Evolutionary conservation across 2,113 vertebrate species (phyloP).

Genomic region (Microtus oregoni): DNA sequence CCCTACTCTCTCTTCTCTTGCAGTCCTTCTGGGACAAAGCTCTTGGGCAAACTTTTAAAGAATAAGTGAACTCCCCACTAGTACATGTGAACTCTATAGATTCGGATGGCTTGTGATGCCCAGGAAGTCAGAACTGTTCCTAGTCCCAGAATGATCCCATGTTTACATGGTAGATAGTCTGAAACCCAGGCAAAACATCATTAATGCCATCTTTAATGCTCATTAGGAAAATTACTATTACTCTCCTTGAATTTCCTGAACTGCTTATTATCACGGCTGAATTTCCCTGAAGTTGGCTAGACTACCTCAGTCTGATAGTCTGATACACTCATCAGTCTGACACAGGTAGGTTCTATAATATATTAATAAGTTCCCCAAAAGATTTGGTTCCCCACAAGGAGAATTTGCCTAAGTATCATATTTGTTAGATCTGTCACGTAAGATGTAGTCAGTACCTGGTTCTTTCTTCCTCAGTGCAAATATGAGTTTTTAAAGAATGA

Average conservation of each 20-base stretch:
- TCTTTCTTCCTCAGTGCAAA: not conserved
- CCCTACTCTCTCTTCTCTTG: fast-evolving
- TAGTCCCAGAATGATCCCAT: not conserved
- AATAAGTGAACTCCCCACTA: not conserved
- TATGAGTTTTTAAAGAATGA: not conserved
- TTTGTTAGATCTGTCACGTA: not conserved
- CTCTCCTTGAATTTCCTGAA: not conserved
- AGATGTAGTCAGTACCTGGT: not conserved
- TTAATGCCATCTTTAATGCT: not conserved
- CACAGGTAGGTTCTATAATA: not conserved
- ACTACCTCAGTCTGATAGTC: not conserved
- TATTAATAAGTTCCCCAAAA: not conserved
- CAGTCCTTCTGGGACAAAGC: not conserved
- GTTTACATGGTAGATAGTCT: not conserved
- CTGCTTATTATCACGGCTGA: not conserved
- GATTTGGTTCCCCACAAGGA: not conserved
- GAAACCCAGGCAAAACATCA: not conserved
- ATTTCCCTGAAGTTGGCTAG: not conserved
- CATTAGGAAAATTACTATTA: not conserved
- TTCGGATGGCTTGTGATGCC: not conserved
- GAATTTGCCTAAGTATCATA: not conserved
- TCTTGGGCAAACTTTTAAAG: not conserved
- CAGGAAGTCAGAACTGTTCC: not conserved
- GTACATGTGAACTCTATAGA: not conserved
- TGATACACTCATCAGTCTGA: not conserved